These are phyloP conservation scores for Marronus borbonicus DNA, from an alignment of 2,888 invertebrate species.

Conservation along the genomic window DNA sequence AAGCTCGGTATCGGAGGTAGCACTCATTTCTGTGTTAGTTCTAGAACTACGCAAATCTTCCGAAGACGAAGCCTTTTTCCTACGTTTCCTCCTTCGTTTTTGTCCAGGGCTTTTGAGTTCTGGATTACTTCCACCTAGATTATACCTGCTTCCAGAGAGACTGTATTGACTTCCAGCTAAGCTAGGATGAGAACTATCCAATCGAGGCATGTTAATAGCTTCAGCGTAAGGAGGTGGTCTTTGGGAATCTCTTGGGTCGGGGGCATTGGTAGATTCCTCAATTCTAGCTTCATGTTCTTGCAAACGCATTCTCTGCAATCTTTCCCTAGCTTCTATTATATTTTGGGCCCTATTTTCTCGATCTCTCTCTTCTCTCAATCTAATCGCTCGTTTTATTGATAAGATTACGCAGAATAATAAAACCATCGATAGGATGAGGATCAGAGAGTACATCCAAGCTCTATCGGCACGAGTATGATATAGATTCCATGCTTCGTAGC, in stretches of 20 bases:
- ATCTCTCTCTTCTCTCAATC: slow-evolving; percentile 71
- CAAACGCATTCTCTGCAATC: slow-evolving; percentile 70
- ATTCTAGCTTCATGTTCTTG: slow-evolving; percentile 68
- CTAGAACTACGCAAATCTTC: slow-evolving; percentile 44
- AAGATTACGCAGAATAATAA: slow-evolving; percentile 73
- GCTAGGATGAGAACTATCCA: slow-evolving; percentile 75
- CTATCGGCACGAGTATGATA: slow-evolving; percentile 61
- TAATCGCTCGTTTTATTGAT: slow-evolving; percentile 74
- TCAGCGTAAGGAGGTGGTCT: slow-evolving; percentile 85
- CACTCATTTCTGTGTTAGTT: slow-evolving; percentile 47
- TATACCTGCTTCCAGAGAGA: slow-evolving; percentile 60
- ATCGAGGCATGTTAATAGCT: slow-evolving; percentile 82
- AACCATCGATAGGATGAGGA: slow-evolving; percentile 73
- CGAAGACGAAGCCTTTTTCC: slow-evolving; percentile 51
- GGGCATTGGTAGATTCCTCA: slow-evolving; percentile 74
- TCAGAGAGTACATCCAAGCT: slow-evolving; percentile 76
- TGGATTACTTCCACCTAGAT: slow-evolving; percentile 61
- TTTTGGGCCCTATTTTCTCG: slow-evolving; percentile 71
- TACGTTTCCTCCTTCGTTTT: slow-evolving; percentile 56
- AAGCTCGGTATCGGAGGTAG: slow-evolving; percentile 49
- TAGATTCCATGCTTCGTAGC: slow-evolving; percentile 74
- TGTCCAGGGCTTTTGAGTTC: slow-evolving; percentile 60
- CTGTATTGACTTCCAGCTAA: slow-evolving; percentile 66
- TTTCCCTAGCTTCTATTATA: slow-evolving; percentile 74
- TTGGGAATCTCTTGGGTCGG: slow-evolving; percentile 79